Percentiles rank a stretch among this genome's conserved stretches.
These are phyloP conservation scores for Calyptommatus sinebrachiatus DNA, from an alignment of 2,113 vertebrate species.

Conservation along the genomic window DNA sequence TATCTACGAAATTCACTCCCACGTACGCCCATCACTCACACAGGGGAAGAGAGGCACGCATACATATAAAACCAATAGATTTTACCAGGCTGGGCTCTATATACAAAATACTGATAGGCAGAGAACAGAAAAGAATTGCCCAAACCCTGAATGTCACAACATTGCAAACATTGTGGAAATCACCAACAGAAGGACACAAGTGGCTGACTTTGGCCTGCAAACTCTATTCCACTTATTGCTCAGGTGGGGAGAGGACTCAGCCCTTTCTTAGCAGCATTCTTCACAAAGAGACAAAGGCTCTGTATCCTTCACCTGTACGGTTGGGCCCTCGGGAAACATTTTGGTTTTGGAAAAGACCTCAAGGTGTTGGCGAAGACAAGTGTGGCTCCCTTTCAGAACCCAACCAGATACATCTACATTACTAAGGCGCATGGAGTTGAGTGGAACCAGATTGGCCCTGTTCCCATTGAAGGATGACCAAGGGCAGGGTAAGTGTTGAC, in stretches of 20 bases:
- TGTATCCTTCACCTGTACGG: constrained; percentile 41
- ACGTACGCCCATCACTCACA: constrained; percentile 20
- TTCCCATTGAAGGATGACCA: background rate
- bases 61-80: constrained; percentile 62
- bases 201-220: constrained; percentile 61
- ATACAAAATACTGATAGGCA: constrained; percentile 66
- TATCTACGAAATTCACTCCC: constrained; percentile 54
- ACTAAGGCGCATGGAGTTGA: too few species aligned
- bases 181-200: constrained; percentile 54
- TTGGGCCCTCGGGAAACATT: constrained; percentile 59
- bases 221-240: constrained; percentile 63
- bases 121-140: constrained; percentile 62
- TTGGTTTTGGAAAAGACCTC: constrained; percentile 47
- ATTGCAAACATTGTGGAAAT: constrained; percentile 51
- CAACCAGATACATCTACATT: background rate
- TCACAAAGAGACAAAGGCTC: constrained; percentile 26
- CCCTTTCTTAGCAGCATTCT: constrained; percentile 29
- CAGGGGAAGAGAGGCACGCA: constrained; percentile 4
- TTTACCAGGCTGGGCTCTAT: constrained; percentile 47
- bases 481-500: background rate
- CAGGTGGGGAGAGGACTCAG: constrained; percentile 46
- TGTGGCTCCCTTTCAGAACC: background rate
- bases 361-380: background rate
- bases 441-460: too few species aligned
- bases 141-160: constrained; percentile 60